phyloP scores from a whole-genome alignment of 2,113 vertebrate species.

The Neogobius melanostomus region DNA sequence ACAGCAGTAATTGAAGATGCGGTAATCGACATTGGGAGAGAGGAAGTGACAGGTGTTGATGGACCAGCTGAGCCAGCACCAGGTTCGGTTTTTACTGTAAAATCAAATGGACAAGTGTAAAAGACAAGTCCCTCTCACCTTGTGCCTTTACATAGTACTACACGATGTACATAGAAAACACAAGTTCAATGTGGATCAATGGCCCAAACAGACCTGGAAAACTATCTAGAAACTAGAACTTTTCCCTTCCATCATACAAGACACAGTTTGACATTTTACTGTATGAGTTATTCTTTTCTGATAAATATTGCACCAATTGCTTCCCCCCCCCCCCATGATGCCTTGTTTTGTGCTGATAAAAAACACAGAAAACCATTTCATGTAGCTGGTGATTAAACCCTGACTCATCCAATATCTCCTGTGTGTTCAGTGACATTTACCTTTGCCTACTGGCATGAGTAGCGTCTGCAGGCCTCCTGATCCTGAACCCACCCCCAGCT shows the following conservation, averaged over 20 bases:
- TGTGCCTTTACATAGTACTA: conserved; percentile 68
- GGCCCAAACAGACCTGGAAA: conserved; percentile 16
- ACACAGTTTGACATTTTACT: too few relatives aligned
- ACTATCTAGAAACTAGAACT: not conserved
- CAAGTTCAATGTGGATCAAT: conserved; percentile 37
- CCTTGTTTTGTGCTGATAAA: not conserved
- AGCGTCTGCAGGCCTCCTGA: conserved; percentile 88
- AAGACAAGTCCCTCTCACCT: conserved; percentile 60
- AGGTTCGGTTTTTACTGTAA: conserved; percentile 93
- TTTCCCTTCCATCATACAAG: too few relatives aligned
- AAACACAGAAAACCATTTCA: not conserved
- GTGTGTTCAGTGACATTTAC: conserved; percentile 48
- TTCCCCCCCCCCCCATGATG: not conserved
- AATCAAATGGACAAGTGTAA: conserved; percentile 40
- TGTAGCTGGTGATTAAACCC: not conserved
- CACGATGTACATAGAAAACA: conserved; percentile 35
- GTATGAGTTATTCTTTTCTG: too few relatives aligned
- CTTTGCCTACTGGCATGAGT: conserved; percentile 93
- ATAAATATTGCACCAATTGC: too few relatives aligned
- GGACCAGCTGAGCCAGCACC: conserved; percentile 68
- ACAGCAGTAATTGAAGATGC: conserved; percentile 79
- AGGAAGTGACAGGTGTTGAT: conserved; percentile 41
- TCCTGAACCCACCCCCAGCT: conserved; percentile 82
- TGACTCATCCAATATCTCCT: not conserved
- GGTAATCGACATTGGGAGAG: conserved; percentile 40